These are phyloP conservation scores for Cathartes aura DNA, from an alignment of 2,113 vertebrate genomes.

Conservation along the genomic window DNA sequence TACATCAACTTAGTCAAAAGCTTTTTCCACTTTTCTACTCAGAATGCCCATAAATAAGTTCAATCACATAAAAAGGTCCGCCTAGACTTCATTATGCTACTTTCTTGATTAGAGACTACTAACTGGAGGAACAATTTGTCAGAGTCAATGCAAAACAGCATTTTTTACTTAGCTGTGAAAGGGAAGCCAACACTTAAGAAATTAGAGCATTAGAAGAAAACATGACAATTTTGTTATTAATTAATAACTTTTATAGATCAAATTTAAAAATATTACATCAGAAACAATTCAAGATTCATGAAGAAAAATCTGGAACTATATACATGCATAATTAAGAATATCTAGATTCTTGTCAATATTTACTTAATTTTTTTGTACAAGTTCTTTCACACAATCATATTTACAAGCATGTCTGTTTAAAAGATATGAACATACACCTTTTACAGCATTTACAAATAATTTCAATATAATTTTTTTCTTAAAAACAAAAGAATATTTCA, in stretches of 20 bases:
- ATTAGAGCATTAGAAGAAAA: background rate
- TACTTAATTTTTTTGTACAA: conserved; percentile 39
- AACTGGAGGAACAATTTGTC: background rate
- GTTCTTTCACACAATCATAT: conserved; percentile 10
- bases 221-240: background rate
- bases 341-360: conserved; percentile 25
- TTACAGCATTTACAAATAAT: conserved; percentile 36
- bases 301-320: conserved; percentile 36
- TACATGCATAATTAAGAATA: conserved; percentile 51
- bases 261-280: conserved; percentile 55
- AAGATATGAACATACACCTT: conserved; percentile 42
- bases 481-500: background rate
- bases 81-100: background rate
- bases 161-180: background rate
- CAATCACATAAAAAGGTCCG: background rate
- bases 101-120: background rate
- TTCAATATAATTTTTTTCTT: background rate
- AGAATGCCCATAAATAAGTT: background rate
- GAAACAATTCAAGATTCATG: conserved; percentile 8
- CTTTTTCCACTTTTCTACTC: background rate
- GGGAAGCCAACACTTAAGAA: background rate
- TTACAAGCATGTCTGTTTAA: conserved; percentile 22
- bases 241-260: conserved; percentile 44
- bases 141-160: background rate
- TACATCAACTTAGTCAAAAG: background rate